Evolutionary conservation across 2,888 invertebrate genomes (phyloP).

Genomic region (Hirtodrosophila confusa): DNA sequence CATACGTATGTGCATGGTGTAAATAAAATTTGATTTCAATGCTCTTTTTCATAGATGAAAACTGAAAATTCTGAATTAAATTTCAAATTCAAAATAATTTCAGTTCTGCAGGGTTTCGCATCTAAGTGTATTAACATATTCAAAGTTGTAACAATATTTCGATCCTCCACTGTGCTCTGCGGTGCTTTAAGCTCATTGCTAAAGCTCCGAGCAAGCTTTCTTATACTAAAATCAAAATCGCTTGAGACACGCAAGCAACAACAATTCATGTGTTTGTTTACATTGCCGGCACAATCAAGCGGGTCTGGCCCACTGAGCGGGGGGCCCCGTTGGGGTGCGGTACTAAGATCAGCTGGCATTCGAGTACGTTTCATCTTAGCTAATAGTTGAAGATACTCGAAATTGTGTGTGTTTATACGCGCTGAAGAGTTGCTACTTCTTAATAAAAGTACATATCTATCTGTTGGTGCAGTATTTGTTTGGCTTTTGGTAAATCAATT

Average conservation of each 20-base stretch:
- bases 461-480: slow-evolving; percentile 17
- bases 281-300: slow-evolving; percentile 44
- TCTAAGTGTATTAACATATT: neutral
- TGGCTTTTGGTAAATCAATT: slow-evolving; percentile 26
- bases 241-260: slow-evolving; percentile 14
- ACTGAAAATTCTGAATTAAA: too few species aligned
- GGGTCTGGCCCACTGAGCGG: too few species aligned
- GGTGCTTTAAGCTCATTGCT: slow-evolving; percentile 37
- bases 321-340: too few species aligned
- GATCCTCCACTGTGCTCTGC: slow-evolving; percentile 22
- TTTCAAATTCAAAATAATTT: too few species aligned
- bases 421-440: slow-evolving; percentile 13
- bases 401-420: slow-evolving; percentile 21
- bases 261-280: slow-evolving; percentile 51
- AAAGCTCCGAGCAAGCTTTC: slow-evolving; percentile 32
- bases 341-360: slow-evolving; percentile 5
- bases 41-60: too few species aligned
- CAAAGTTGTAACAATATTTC: slow-evolving; percentile 21
- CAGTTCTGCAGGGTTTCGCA: too few species aligned
- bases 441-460: slow-evolving; percentile 1
- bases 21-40: too few species aligned
- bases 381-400: slow-evolving; percentile 1
- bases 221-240: slow-evolving; percentile 1
- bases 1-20: too few species aligned
- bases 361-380: neutral